These are phyloP conservation scores for Lophotriccus pileatus DNA, from an alignment of 2,797 vertebrate species.

Conservation along the genomic window DNA sequence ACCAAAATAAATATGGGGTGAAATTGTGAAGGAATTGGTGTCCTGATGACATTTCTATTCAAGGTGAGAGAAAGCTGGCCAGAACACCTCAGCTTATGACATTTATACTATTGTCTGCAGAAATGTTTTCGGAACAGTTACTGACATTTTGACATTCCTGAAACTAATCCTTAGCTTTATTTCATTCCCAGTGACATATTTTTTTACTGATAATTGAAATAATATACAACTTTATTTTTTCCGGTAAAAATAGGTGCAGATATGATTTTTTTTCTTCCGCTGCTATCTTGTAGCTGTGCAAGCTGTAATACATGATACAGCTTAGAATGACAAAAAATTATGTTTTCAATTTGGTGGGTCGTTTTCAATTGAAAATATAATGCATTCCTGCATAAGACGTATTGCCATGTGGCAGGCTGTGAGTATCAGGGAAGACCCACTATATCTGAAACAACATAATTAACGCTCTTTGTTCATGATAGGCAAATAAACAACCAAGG, in stretches of 20 bases:
- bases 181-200: not conserved
- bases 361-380: constrained; percentile 35
- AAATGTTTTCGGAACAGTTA: not conserved
- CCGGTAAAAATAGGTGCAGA: not conserved
- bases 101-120: not conserved
- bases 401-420: constrained; percentile 12
- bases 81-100: not conserved
- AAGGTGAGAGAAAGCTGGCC: not conserved
- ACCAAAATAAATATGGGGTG: not conserved
- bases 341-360: constrained; percentile 49
- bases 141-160: not conserved
- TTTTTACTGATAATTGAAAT: not conserved
- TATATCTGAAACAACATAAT: constrained; percentile 54
- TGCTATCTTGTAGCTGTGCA: not conserved
- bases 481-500: constrained; percentile 55
- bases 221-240: not conserved
- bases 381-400: constrained; percentile 22
- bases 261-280: not conserved
- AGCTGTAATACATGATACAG: not conserved
- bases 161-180: not conserved
- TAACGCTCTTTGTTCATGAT: constrained; percentile 52
- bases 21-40: not conserved
- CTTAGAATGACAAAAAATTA: constrained; percentile 28
- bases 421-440: constrained; percentile 36
- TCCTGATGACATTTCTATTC: not conserved